These are phyloP conservation scores for Augiades crinisus DNA, from an alignment of 2,888 invertebrate species.

Conservation along the genomic window DNA sequence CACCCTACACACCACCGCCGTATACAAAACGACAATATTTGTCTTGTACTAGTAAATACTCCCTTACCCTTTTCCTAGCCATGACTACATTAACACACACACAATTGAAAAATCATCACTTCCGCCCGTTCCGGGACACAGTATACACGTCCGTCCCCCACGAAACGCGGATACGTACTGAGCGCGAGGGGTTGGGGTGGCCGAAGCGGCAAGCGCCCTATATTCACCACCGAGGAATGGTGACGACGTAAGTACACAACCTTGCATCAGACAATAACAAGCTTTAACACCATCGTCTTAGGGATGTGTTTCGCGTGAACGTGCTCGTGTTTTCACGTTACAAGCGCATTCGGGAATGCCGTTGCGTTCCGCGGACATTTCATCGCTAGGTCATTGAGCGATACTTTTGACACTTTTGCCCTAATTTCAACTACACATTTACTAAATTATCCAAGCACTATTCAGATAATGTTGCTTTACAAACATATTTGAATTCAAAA, in stretches of 20 bases:
- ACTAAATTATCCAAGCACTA: no score
- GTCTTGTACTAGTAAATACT: slow-evolving; percentile 18
- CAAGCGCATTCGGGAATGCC: slow-evolving; percentile 36
- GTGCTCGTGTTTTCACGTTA: slow-evolving; percentile 27
- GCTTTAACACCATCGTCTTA: slow-evolving; percentile 30
- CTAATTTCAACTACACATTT: slow-evolving; percentile 3
- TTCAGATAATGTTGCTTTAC: not conserved
- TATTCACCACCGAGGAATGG: slow-evolving; percentile 42
- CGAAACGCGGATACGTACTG: slow-evolving; percentile 51
- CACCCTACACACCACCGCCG: not conserved
- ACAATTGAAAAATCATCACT: slow-evolving; percentile 41
- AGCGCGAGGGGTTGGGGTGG: slow-evolving; percentile 45
- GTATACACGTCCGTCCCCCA: slow-evolving; percentile 40
- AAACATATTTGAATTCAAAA: no score
- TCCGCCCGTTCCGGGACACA: slow-evolving; percentile 20
- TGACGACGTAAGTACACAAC: slow-evolving; percentile 40
- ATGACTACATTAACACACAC: slow-evolving; percentile 46
- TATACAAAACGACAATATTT: not conserved
- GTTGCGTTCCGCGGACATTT: slow-evolving; percentile 45
- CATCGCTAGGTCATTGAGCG: slow-evolving; percentile 24
- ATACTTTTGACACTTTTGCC: slow-evolving; percentile 17
- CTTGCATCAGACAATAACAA: slow-evolving; percentile 27
- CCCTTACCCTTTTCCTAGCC: slow-evolving; percentile 75
- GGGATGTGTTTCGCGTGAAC: slow-evolving; percentile 32
- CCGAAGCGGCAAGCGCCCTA: slow-evolving; percentile 59